A percentile compares a stretch with the other conserved stretches of the same genome.
Evolutionary conservation across 2,888 invertebrate species (phyloP).

Genomic region (Zele albiditarsus): DNA sequence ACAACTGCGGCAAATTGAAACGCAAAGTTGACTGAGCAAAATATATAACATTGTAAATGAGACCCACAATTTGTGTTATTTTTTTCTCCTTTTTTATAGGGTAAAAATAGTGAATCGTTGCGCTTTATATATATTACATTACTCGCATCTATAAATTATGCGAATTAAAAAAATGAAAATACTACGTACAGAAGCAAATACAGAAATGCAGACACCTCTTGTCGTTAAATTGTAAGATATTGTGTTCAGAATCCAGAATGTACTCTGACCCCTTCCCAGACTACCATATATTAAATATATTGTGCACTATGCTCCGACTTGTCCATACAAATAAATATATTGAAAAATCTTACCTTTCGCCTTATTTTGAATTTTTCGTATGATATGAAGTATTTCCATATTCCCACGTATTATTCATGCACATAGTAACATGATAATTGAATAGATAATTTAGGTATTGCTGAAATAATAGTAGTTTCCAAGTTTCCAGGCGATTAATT

Average conservation of each 20-base stretch:
- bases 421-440: no score
- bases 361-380: constrained; percentile 35
- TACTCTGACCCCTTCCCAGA: constrained; percentile 66
- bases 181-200: constrained; percentile 67
- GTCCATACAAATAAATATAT: constrained; percentile 71
- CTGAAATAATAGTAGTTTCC: no score
- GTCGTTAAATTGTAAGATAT: constrained; percentile 71
- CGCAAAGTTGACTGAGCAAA: constrained; percentile 62
- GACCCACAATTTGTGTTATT: constrained; percentile 48
- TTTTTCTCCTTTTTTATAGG: constrained; percentile 62
- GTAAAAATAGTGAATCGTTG: constrained; percentile 65
- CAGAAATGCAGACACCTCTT: constrained; percentile 67
- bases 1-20: constrained; percentile 27
- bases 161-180: constrained; percentile 53
- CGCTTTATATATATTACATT: constrained; percentile 63
- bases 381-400: background rate
- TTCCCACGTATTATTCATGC: background rate
- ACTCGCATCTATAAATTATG: constrained; percentile 66
- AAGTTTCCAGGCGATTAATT: no score
- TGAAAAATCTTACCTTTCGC: constrained; percentile 57
- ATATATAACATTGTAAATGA: constrained; percentile 57
- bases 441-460: no score
- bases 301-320: constrained; percentile 70
- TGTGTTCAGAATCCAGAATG: constrained; percentile 70
- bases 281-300: constrained; percentile 66